Evolutionary conservation across 2,113 vertebrate species (phyloP).

Genomic region (Conger conger): DNA sequence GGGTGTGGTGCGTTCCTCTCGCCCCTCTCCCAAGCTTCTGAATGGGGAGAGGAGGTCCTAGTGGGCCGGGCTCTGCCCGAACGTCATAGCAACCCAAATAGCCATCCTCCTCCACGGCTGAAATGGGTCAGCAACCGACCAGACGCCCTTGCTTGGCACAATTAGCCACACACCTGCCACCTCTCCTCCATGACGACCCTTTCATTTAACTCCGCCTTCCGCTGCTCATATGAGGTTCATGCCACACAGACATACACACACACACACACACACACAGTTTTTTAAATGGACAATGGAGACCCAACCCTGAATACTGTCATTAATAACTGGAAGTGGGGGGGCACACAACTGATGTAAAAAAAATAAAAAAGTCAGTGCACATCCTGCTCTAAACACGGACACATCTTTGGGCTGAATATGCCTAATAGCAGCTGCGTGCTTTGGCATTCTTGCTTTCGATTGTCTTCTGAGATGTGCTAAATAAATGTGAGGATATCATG

Average conservation of each 20-base stretch:
- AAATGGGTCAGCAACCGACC: slow-evolving; percentile 42
- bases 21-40: background rate
- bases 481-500: background rate
- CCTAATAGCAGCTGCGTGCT: too few relatives aligned
- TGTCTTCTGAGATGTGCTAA: background rate
- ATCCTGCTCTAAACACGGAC: background rate
- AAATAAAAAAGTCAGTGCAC: background rate
- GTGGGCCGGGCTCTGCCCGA: slow-evolving; percentile 18
- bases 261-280: background rate
- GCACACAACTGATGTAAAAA: slow-evolving; percentile 20
- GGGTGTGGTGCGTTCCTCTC: background rate
- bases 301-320: slow-evolving; percentile 22
- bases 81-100: slow-evolving; percentile 45
- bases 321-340: slow-evolving; percentile 28
- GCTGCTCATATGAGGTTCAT: background rate
- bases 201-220: background rate
- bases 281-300: background rate
- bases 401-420: background rate
- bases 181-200: background rate
- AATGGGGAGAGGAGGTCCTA: background rate
- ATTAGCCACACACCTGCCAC: slow-evolving; percentile 24
- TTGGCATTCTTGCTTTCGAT: background rate
- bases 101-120: slow-evolving; percentile 36
- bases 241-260: background rate
- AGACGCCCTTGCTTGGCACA: background rate